These are phyloP conservation scores for Miltochrista miniata DNA, from an alignment of 2,888 invertebrate species.

Conservation along the genomic window DNA sequence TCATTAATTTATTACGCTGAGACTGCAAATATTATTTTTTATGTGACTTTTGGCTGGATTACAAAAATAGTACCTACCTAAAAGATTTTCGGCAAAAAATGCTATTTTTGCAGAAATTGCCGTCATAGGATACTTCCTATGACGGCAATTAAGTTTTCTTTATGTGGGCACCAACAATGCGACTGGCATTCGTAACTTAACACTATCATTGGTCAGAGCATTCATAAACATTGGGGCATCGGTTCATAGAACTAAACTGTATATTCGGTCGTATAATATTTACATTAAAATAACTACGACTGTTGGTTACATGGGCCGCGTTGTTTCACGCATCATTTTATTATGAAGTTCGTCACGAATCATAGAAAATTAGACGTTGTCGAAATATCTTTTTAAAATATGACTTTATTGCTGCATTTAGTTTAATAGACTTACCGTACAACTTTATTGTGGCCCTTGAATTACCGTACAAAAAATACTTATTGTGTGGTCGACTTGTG, in stretches of 20 bases:
- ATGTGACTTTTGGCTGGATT: too few relatives aligned
- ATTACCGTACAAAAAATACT: background rate
- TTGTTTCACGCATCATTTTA: constrained; percentile 16
- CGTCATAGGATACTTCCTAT: too few relatives aligned
- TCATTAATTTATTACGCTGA: too few relatives aligned
- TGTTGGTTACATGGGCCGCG: constrained; percentile 11
- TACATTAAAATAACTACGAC: constrained; percentile 13
- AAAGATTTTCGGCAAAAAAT: too few relatives aligned
- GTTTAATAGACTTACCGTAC: constrained; percentile 7
- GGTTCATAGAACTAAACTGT: constrained; percentile 17
- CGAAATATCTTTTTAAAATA: background rate
- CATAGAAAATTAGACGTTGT: background rate
- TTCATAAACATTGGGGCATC: too few relatives aligned
- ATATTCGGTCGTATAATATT: constrained; percentile 21
- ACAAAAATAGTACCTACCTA: too few relatives aligned
- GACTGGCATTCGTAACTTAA: constrained; percentile 17
- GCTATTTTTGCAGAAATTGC: too few relatives aligned
- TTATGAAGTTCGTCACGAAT: constrained; percentile 6
- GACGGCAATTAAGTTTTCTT: too few relatives aligned
- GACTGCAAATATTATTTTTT: too few relatives aligned
- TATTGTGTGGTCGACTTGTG: too few relatives aligned
- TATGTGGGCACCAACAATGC: too few relatives aligned
- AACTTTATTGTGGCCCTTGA: background rate
- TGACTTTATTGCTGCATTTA: constrained; percentile 2
- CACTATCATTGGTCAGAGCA: constrained; percentile 22